Evolutionary conservation across 2,888 invertebrate genomes (phyloP), one percentile per base, ranked within the genome.

Genomic region (Tricholauxania praeusta): DNA sequence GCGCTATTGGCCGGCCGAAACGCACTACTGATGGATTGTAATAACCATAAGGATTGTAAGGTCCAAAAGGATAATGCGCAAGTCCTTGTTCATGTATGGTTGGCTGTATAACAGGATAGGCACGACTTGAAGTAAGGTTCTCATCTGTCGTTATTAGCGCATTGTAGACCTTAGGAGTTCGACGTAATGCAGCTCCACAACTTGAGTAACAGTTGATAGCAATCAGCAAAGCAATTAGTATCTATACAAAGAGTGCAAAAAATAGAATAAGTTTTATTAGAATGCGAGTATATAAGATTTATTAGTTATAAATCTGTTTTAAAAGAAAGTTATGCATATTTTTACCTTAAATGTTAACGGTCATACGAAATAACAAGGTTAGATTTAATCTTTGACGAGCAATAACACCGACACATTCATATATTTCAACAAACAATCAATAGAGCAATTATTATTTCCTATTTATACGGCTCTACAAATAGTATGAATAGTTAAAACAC

Each of bases 101-200:
- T 10, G 93, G 93, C 79, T 93, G 93, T 78, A 93, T 91, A 59
- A 93, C 91, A 0, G 94, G 93, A 84, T 90, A 93, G 0, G 93
- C 93, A 74, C 93, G 91, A 80, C 93, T 94, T 1, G 94, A 93
- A 68, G 92, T 90, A 70, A 94, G 85, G 84, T 93, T 93, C 82
- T 93, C 93, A 82, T 93, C 92, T 7, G 93, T 93, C 4, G 93
- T 93, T 83, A 94, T 93, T 72, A 94, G 89, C 0, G 94, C 93
- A 84, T 94, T 94, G 89, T 94, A 94, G 49, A 94, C 92, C 84
- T 92, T 93, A 0, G 94, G 94, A 1, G 92, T 89, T 75, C 92
- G 90, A 47, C 86, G 80, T 22, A 81, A 71, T 1, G 79, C 76
- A 71, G 78, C 74, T 59, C 79, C 78, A 72, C 77, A 77, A 52